Percentiles rank a stretch among this genome's conserved stretches.
Conservation (phyloP, 2,797 vertebrate species). For the Danio albolineatus region DNA sequence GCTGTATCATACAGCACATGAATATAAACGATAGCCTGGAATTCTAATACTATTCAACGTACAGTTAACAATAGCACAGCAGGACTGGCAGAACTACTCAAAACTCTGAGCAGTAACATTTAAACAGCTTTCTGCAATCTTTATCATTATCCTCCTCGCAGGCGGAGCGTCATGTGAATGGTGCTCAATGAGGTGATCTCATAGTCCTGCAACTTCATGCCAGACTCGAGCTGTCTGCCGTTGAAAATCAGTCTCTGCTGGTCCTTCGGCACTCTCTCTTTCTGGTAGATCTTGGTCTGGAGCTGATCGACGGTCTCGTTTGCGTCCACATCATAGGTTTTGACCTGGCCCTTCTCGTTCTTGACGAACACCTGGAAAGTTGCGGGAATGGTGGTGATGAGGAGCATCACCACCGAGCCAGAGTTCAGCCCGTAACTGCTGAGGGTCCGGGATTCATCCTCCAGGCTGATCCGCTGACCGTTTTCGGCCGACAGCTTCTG, state of each 20-base stretch:
- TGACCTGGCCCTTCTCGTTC: conserved; percentile 58
- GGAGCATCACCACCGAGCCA: conserved; percentile 65
- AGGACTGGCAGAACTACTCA: no score
- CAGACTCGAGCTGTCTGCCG: conserved; percentile 57
- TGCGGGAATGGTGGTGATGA: conserved; percentile 58
- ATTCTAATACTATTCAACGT: no score
- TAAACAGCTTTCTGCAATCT: no score
- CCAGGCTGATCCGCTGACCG: conserved; percentile 58
- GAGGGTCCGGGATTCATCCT: conserved; percentile 54
- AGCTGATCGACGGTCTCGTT: conserved; percentile 68
- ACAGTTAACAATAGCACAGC: no score
- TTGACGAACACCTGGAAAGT: conserved; percentile 71
- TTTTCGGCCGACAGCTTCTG: conserved; percentile 65
- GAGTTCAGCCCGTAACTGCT: conserved; percentile 58
- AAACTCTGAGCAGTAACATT: no score
- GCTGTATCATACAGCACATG: no score
- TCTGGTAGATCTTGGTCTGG: conserved; percentile 58
- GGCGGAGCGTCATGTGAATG: conserved; percentile 66
- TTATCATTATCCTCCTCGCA: conserved; percentile 72
- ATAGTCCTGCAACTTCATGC: conserved; percentile 66
- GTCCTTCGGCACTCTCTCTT: conserved; percentile 59
- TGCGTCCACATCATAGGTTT: conserved; percentile 64
- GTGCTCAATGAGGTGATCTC: conserved; percentile 59
- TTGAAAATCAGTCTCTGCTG: conserved; percentile 74
- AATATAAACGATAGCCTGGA: no score